Evolutionary conservation across 2,888 invertebrate genomes (phyloP), one percentile per base, ranked within the genome.

Genomic region (Cistogaster globosa): DNA sequence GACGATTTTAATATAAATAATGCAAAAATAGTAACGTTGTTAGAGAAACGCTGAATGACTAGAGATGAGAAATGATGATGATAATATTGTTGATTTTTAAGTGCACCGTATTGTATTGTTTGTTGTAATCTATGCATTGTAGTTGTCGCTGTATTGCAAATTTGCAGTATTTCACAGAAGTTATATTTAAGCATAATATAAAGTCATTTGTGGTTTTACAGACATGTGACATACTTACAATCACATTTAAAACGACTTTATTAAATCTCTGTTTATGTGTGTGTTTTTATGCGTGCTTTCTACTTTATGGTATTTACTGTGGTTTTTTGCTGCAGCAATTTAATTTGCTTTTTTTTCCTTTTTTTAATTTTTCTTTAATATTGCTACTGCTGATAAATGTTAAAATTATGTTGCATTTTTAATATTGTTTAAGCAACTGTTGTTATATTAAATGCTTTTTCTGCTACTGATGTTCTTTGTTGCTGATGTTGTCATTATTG

Each of bases 371-470:
- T 63, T 48, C 67, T 67, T 80, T 80, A 69, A 65, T 62, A 12
- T 55, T 62, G 60, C 63, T 80, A 38, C 71, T 76, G 63, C 76
- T 82, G 71, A 76, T 84, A 79, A 80, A 79, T 84, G 65, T 60
- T 72, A 45, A 80, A 84, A 82, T 83, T 72, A 75, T 82, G 84
- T 84, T 82, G 81, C 81, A 69, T 77, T 80, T n/a, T 72, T 86
- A 81, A 81, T 81, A 79, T 68, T 76, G 72, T 85, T 71, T 65
- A 63, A 68, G 72, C 45, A 71, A 80, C 53, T 79, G 80, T 69
- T 84, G 80, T 62, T 74, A 79, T 51, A 68, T 60, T 68, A 53
- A 80, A 60, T 67, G 51, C 67, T 69, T 53, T 68, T 79, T 51
- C 74, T 83, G 78, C 48, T 62, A 11, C 36, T 77, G 77, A 65